Conservation (phyloP, 1,140 invertebrate genomes). For the Vanessa tameamea region DNA sequence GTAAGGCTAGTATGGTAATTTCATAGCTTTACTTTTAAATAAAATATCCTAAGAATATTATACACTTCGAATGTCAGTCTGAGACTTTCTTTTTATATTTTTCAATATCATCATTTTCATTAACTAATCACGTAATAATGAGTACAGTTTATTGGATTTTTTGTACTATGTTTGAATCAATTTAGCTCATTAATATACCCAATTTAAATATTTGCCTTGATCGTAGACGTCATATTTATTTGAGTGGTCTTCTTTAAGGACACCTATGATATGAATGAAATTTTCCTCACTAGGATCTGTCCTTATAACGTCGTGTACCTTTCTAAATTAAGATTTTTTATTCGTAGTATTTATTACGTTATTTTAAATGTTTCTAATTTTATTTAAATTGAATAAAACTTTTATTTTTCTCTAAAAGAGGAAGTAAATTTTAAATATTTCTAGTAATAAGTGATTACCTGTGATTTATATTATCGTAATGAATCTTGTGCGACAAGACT, state of each 20-base stretch:
- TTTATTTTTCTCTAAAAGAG: slow-evolving; percentile 45
- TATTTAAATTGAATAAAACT: slow-evolving; percentile 35
- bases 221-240: too few relatives aligned
- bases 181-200: too few relatives aligned
- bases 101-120: too few relatives aligned
- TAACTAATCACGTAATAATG: too few relatives aligned
- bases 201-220: too few relatives aligned
- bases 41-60: too few relatives aligned
- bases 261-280: not conserved
- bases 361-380: slow-evolving; percentile 21
- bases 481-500: slow-evolving; percentile 72
- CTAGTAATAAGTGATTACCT: slow-evolving; percentile 73
- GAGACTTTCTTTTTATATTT: too few relatives aligned
- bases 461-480: slow-evolving; percentile 73
- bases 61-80: too few relatives aligned
- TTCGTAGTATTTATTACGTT: slow-evolving; percentile 15
- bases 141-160: too few relatives aligned
- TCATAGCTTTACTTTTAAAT: not conserved
- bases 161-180: too few relatives aligned
- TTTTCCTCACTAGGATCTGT: not conserved
- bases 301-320: slow-evolving; percentile 1
- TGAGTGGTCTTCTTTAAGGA: not conserved
- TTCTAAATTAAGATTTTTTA: slow-evolving; percentile 7
- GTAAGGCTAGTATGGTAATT: not conserved
- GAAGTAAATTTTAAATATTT: slow-evolving; percentile 44